A percentile compares a stretch with the other conserved stretches of the same genome.
phyloP scores from a whole-genome alignment of 1,140 invertebrate genomes.

The Trissolcus basalis region DNA sequence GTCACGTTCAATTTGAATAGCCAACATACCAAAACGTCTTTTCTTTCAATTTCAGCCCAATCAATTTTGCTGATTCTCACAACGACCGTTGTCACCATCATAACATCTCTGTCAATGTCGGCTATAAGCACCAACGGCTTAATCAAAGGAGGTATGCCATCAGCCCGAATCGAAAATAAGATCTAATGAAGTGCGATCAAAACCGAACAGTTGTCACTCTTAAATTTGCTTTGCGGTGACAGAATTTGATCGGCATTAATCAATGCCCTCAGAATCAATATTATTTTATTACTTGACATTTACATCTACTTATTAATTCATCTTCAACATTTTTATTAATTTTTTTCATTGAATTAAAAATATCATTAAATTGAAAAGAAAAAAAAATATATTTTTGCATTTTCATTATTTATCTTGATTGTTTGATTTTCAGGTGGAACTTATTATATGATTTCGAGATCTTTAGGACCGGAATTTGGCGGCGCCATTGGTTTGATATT shows the following conservation, averaged over 20 bases:
- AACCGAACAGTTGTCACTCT: background rate
- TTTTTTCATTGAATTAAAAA: too few species aligned
- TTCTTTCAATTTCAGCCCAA: constrained; percentile 80
- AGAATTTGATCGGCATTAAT: constrained; percentile 3
- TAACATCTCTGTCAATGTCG: constrained; percentile 96
- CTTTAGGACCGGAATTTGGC: constrained; percentile 97
- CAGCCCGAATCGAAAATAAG: constrained; percentile 46
- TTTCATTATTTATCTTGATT: constrained; percentile 1
- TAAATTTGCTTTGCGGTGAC: too few species aligned
- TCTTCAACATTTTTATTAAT: too few species aligned
- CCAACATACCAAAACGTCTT: too few species aligned
- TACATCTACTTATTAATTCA: too few species aligned
- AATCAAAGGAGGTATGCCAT: constrained; percentile 86
- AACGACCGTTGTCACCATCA: constrained; percentile 91
- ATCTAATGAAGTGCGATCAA: constrained; percentile 26
- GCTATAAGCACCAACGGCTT: constrained; percentile 97
- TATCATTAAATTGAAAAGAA: too few species aligned
- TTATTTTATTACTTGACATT: too few species aligned
- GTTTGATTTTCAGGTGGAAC: constrained; percentile 85
- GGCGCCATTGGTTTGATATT: constrained; percentile 92
- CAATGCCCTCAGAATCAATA: background rate
- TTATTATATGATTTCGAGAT: constrained; percentile 98
- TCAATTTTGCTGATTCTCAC: constrained; percentile 87
- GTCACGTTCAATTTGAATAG: too few species aligned
- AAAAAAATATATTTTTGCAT: too few species aligned